A percentile compares a stretch with the other conserved stretches of the same genome.
Conservation (phyloP, 2,888 invertebrate species). For the Dolichomitus sp. region DNA sequence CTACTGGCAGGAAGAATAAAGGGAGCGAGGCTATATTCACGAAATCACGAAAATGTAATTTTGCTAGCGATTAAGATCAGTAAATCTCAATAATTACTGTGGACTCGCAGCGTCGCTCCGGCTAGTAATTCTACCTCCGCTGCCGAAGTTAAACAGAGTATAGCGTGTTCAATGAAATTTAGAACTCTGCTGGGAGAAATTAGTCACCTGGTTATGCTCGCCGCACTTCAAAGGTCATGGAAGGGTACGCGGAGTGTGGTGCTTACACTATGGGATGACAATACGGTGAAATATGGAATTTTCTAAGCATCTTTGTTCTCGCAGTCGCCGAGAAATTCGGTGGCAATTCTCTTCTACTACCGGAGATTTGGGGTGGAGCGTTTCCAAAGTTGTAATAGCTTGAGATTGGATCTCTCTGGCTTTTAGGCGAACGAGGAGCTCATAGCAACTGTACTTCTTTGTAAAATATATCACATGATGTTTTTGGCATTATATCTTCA, state of each 20-base stretch:
- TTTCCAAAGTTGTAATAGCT: constrained; percentile 50
- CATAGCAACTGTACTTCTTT: constrained; percentile 16
- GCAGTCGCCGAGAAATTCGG: constrained; percentile 35
- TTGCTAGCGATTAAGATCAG: constrained; percentile 48
- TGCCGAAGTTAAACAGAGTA: constrained; percentile 47
- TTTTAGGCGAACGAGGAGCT: constrained; percentile 9
- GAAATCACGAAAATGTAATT: constrained; percentile 55
- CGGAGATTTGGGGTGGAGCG: constrained; percentile 1
- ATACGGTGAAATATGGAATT: constrained; percentile 51
- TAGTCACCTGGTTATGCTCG: constrained; percentile 48
- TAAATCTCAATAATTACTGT: constrained; percentile 49
- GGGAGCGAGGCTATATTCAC: constrained; percentile 1
- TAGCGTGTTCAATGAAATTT: constrained; percentile 57
- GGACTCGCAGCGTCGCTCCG: constrained; percentile 6
- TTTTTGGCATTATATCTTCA: background rate
- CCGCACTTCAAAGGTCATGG: constrained; percentile 26
- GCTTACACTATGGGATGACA: constrained; percentile 32
- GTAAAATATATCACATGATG: constrained; percentile 5
- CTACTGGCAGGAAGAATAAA: background rate
- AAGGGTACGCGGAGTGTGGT: constrained; percentile 7
- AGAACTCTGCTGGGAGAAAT: constrained; percentile 55
- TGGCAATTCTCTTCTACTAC: constrained; percentile 33
- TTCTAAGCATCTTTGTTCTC: constrained; percentile 44
- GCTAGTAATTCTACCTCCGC: constrained; percentile 22
- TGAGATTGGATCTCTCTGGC: constrained; percentile 54